A percentile compares a stretch with the other conserved stretches of the same genome.
These are phyloP conservation scores for Brachionichthys hirsutus DNA, from an alignment of 2,113 vertebrate species.

Conservation along the genomic window DNA sequence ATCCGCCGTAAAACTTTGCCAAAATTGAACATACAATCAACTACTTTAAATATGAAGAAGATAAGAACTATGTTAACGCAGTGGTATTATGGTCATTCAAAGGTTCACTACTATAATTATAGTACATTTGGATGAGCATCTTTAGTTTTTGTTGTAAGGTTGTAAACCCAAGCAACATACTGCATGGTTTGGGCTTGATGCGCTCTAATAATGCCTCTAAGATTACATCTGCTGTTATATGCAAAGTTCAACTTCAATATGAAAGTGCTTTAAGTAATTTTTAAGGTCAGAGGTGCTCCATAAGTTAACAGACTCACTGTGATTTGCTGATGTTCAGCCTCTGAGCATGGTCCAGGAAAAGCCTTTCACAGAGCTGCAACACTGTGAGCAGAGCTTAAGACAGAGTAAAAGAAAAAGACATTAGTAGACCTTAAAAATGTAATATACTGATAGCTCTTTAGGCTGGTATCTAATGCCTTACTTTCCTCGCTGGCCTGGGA, in stretches of 20 bases:
- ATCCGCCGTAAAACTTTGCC: too few relatives aligned
- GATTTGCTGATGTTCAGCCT: constrained; percentile 85
- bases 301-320: constrained; percentile 80
- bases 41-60: too few relatives aligned
- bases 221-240: neutral
- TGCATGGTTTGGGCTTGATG: too few relatives aligned
- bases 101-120: too few relatives aligned
- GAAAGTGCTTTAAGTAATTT: neutral
- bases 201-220: neutral
- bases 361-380: constrained; percentile 88
- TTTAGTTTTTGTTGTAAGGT: too few relatives aligned
- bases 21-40: too few relatives aligned
- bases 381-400: constrained; percentile 79
- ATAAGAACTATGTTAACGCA: too few relatives aligned
- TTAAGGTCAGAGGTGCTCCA: neutral
- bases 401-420: neutral
- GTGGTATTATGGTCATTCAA: too few relatives aligned
- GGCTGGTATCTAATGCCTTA: constrained; percentile 58
- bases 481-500: constrained; percentile 89
- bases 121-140: too few relatives aligned
- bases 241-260: neutral
- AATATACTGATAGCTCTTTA: neutral
- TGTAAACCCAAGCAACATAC: too few relatives aligned
- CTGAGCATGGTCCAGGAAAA: constrained; percentile 89
- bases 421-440: neutral